Evolutionary conservation across 2,888 invertebrate species (phyloP), one percentile per base, ranked within the genome.

Genomic region (Apocheima hispidaria): DNA sequence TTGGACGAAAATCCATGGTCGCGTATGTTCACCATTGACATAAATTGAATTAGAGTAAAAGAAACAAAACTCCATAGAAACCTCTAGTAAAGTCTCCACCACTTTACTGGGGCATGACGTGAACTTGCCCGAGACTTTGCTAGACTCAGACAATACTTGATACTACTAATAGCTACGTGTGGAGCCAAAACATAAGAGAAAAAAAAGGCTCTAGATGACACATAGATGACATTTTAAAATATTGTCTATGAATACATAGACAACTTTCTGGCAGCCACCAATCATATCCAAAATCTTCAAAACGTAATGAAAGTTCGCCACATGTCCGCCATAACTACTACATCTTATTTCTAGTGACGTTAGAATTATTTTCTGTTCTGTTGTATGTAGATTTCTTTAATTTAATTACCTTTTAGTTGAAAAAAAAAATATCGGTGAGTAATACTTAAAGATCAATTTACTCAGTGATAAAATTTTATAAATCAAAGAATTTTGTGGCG

Each of bases 281-380:
- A 70, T 70, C 70, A 70, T 56, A 65, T 56, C 55, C 35, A 38
- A 61, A 63, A 63, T 68, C 62, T 52, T 58, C 56, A 74, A 79
- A 76, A 80, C 75, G 73, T 79, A 78, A 87, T 86, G 88, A 88
- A 90, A 90, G 90, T 87, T 83, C 87, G 86, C 88, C 88, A 90
- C 90, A 91, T 89, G 90, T 91, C 90, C 89, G 90, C 90, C 90
- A 91, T 88, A 88, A 80, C 87, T 89, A 81, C 87, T 89, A 85
- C 86, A 88, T 86, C 85, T 86, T 89, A 83, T 85, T 84, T 86
- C 83, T 85, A 87, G 86, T 90, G 92, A 89, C 89, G 86, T 91
- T 87, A 86, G 78, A 86, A 84, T 86, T 88, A 88, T 87, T 89
- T 90, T 88, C 83, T 87, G 84, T 87, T 89, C 83, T 86, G 88